phyloP scores from a whole-genome alignment of 64 coral and sea anemone species.

The Pocillopora damicornis region DNA sequence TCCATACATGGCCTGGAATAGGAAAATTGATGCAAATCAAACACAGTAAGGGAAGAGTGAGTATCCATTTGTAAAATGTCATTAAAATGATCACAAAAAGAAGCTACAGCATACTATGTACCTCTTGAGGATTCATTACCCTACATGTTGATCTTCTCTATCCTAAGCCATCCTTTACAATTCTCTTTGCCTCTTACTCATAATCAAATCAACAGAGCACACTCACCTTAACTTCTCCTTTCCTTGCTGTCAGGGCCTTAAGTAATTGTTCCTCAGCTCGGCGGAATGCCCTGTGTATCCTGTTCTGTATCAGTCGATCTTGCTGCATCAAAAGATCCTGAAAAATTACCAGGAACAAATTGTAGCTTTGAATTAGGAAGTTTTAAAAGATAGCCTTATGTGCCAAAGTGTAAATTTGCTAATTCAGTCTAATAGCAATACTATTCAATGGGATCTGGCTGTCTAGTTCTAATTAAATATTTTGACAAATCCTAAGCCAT shows the following conservation, averaged over 20 bases:
- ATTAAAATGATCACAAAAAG: no score
- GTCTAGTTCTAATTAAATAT: no score
- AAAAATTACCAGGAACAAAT: not conserved
- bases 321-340: conserved; percentile 98
- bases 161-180: not conserved
- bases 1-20: conserved; percentile 95
- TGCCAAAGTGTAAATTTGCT: no score
- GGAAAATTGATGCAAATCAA: not conserved
- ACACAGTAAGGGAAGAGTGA: not conserved
- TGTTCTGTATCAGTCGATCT: conserved; percentile 90
- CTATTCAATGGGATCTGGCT: no score
- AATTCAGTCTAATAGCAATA: no score
- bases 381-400: not conserved
- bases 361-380: not conserved
- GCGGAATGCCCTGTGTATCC: conserved; percentile 92
- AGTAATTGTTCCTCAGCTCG: conserved; percentile 86
- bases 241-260: conserved; percentile 90
- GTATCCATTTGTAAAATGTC: not conserved
- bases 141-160: no score
- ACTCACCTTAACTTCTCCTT: conserved; percentile 93
- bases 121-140: no score
- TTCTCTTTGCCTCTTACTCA: not conserved
- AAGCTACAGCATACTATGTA: no score
- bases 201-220: not conserved
- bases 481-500: no score